Percentiles rank a stretch among this genome's conserved stretches.
These are phyloP conservation scores for Myripristis murdjan DNA, from an alignment of 2,797 vertebrate genomes.

Conservation along the genomic window DNA sequence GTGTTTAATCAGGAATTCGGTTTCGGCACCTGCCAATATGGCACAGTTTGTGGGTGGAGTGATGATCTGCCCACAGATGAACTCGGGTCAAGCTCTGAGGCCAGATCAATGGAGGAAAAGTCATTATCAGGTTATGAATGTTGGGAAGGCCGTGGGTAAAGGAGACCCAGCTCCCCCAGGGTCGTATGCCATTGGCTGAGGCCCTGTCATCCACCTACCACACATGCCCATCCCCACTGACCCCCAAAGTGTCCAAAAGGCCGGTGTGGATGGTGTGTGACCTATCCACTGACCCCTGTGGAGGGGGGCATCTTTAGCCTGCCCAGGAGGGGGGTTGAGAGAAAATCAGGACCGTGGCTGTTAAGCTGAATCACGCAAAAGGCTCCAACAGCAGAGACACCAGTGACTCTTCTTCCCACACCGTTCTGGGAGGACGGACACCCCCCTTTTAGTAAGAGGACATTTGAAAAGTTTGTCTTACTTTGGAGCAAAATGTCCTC, in stretches of 20 bases:
- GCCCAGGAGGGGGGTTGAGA: slow-evolving; percentile 38
- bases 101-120: slow-evolving; percentile 82
- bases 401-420: not conserved
- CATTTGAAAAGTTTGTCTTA: not conserved
- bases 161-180: slow-evolving; percentile 55
- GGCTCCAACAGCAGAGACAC: slow-evolving; percentile 26
- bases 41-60: slow-evolving; percentile 64
- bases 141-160: slow-evolving; percentile 56
- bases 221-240: slow-evolving; percentile 80
- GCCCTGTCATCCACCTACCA: slow-evolving; percentile 49
- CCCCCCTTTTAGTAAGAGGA: not conserved
- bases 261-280: slow-evolving; percentile 76
- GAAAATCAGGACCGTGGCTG: slow-evolving; percentile 48
- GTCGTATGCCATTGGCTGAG: slow-evolving; percentile 62
- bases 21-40: slow-evolving; percentile 73
- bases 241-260: slow-evolving; percentile 76
- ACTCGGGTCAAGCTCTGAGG: slow-evolving; percentile 59
- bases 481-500: slow-evolving; percentile 1
- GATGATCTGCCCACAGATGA: slow-evolving; percentile 52
- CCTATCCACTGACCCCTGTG: slow-evolving; percentile 79
- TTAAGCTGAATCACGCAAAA: slow-evolving; percentile 61
- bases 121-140: slow-evolving; percentile 83
- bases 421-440: not conserved
- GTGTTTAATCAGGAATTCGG: slow-evolving; percentile 70
- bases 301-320: slow-evolving; percentile 54